A percentile compares a stretch with the other conserved stretches of the same genome.
Conservation (phyloP, 2,888 invertebrate species). For the Leptopilina myrica region DNA sequence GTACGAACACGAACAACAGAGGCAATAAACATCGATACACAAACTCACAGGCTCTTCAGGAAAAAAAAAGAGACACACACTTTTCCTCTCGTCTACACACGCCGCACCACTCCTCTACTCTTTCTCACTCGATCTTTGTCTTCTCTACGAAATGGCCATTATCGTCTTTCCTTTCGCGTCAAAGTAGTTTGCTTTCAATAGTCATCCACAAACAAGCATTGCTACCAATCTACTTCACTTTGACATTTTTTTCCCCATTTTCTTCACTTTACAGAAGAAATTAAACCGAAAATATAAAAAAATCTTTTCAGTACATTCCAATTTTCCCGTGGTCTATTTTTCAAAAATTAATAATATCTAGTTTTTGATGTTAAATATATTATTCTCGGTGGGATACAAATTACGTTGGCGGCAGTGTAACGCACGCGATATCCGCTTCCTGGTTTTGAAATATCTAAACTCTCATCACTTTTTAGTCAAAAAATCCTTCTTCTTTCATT, state of each 20-base stretch:
- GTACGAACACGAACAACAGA: slow-evolving; percentile 11
- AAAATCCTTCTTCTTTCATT: background rate
- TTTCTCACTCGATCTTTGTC: background rate
- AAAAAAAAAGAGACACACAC: slow-evolving; percentile 26
- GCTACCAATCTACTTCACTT: slow-evolving; percentile 58
- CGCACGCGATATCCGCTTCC: background rate
- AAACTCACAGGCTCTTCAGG: background rate
- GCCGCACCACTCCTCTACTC: background rate
- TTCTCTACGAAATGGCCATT: slow-evolving; percentile 10
- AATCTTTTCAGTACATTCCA: background rate
- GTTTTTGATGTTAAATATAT: background rate
- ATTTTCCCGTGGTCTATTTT: background rate
- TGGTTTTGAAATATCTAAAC: background rate
- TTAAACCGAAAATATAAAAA: background rate
- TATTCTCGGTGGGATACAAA: background rate
- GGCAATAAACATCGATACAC: slow-evolving; percentile 35
- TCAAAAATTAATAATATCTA: background rate
- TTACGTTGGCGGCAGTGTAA: background rate
- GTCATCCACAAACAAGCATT: slow-evolving; percentile 71
- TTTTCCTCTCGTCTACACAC: slow-evolving; percentile 7
- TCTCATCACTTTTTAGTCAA: too few relatives aligned
- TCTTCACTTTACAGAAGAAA: background rate
- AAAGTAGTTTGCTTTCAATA: slow-evolving; percentile 71
- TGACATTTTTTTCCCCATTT: background rate
- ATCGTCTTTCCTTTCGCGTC: slow-evolving; percentile 46